Percentiles rank a stretch among this genome's conserved stretches.
These are phyloP conservation scores for Calliphora vomitoria DNA, from an alignment of 2,888 invertebrate genomes.

Conservation along the genomic window DNA sequence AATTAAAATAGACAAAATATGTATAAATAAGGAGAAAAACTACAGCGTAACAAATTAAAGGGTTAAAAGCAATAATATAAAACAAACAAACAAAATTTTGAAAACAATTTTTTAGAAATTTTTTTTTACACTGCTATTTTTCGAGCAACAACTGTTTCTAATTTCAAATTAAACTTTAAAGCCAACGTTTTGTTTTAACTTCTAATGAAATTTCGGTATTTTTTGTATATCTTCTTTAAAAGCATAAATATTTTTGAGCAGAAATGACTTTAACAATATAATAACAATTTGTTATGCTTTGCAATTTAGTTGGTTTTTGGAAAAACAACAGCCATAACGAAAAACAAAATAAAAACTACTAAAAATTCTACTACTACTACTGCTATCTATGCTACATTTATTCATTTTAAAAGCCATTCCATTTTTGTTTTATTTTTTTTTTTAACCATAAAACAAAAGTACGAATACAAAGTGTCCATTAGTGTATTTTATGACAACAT, in stretches of 20 bases:
- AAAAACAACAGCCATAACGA: background rate
- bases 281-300: slow-evolving; percentile 32
- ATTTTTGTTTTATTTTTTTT: background rate
- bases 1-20: background rate
- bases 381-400: background rate
- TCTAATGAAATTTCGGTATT: background rate
- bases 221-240: slow-evolving; percentile 11
- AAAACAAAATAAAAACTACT: background rate
- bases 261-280: background rate
- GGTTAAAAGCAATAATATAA: background rate
- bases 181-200: background rate
- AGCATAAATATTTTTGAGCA: background rate
- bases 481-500: slow-evolving; percentile 26
- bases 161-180: background rate
- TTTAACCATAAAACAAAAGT: background rate
- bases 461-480: slow-evolving; percentile 40
- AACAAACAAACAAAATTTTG: background rate
- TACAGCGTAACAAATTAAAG: background rate
- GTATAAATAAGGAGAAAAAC: background rate
- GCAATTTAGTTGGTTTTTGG: background rate
- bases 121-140: background rate
- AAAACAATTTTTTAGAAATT: too few species aligned
- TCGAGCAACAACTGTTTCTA: background rate
- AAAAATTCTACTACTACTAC: too few species aligned
- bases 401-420: slow-evolving; percentile 34